These are phyloP conservation scores for Pontoporia blainvillei DNA, from an alignment of 2,113 vertebrate genomes.

Conservation along the genomic window DNA sequence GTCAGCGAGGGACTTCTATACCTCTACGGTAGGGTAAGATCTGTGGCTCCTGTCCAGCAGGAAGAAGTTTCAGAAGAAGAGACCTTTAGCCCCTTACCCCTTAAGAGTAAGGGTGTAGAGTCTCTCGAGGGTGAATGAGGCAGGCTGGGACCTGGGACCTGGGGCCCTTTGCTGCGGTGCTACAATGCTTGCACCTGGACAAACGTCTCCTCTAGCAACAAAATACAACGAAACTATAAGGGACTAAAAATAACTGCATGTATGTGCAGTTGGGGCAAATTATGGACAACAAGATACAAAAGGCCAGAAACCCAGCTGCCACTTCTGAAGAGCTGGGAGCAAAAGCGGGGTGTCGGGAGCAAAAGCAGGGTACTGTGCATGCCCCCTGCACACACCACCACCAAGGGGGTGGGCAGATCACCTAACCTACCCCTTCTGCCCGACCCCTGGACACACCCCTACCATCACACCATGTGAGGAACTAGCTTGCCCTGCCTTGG, in stretches of 20 bases:
- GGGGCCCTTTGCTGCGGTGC: no score
- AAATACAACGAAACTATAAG: not conserved
- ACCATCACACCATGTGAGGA: not conserved
- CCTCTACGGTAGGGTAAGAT: not conserved
- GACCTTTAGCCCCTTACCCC: no score
- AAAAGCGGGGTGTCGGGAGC: not conserved
- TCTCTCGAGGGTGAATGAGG: no score
- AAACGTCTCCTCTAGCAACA: not conserved
- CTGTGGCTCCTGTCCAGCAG: not conserved
- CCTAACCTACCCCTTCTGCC: not conserved
- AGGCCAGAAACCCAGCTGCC: not conserved
- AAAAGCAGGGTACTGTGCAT: not conserved
- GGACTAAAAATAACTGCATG: not conserved
- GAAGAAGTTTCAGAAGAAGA: no score
- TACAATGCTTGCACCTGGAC: no score
- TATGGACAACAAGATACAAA: not conserved
- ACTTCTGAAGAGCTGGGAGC: not conserved
- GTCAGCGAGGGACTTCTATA: not conserved
- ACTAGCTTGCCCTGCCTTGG: not conserved
- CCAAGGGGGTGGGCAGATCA: not conserved
- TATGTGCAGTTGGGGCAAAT: not conserved
- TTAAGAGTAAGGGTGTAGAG: no score
- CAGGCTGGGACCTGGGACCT: no score
- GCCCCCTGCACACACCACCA: not conserved
- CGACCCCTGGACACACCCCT: not conserved